phyloP scores from a whole-genome alignment of 1,140 invertebrate genomes.

The Nymphalis io region DNA sequence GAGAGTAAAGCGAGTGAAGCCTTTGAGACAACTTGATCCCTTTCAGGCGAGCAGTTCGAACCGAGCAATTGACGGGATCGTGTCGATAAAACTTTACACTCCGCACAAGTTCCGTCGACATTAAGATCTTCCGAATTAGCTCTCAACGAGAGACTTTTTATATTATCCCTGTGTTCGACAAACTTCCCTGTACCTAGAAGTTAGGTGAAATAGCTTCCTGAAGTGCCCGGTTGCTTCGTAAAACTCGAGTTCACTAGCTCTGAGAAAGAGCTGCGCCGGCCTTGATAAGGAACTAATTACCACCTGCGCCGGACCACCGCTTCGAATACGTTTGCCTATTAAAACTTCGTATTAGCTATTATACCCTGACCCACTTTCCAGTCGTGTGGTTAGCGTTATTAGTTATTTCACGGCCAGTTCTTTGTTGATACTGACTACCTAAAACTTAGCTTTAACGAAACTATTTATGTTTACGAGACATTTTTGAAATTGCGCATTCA shows the following conservation, averaged over 20 bases:
- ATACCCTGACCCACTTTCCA: constrained; percentile 22
- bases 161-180: constrained; percentile 12
- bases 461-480: too few species aligned
- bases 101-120: constrained; percentile 14
- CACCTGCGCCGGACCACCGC: constrained; percentile 26
- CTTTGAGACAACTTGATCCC: neutral
- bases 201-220: constrained; percentile 23
- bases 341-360: constrained; percentile 38
- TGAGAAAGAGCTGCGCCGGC: constrained; percentile 31
- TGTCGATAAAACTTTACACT: constrained; percentile 21
- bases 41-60: neutral
- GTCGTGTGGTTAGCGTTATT: constrained; percentile 4
- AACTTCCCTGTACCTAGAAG: constrained; percentile 26
- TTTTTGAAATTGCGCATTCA: too few species aligned
- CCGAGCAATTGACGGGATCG: constrained; percentile 22
- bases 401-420: constrained; percentile 3
- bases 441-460: neutral
- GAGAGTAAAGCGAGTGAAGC: neutral
- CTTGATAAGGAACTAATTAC: constrained; percentile 42
- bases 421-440: neutral
- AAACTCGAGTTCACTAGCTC: constrained; percentile 29
- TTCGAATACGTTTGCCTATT: constrained; percentile 35
- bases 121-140: constrained; percentile 32
- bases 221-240: constrained; percentile 30
- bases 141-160: constrained; percentile 22